These are phyloP conservation scores for Idaea biselata DNA, from an alignment of 2,888 invertebrate genomes.

Conservation along the genomic window DNA sequence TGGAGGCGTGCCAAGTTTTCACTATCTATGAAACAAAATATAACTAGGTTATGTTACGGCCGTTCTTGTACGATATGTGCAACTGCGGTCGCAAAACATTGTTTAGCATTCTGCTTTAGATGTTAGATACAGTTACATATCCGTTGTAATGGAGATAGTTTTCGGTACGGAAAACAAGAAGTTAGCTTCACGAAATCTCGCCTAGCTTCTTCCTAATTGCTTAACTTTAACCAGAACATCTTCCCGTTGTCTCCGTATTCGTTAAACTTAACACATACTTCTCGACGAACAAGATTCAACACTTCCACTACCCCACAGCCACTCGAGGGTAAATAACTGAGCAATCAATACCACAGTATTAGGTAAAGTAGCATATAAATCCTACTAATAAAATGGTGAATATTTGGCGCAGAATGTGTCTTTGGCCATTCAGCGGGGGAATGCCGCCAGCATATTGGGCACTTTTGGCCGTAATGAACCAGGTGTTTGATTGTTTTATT, in stretches of 20 bases:
- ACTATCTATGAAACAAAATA: constrained; percentile 46
- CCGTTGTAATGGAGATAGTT: constrained; percentile 75
- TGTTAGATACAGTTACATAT: constrained; percentile 48
- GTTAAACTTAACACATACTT: constrained; percentile 64
- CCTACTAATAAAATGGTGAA: too few species aligned
- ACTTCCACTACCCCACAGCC: constrained; percentile 12
- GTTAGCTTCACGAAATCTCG: constrained; percentile 69
- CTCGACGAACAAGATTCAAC: constrained; percentile 41
- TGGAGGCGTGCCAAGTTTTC: constrained; percentile 64
- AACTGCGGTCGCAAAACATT: constrained; percentile 49
- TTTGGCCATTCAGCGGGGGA: too few species aligned
- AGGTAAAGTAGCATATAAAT: too few species aligned
- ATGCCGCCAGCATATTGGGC: too few species aligned
- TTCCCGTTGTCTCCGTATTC: constrained; percentile 60
- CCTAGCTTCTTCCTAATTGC: constrained; percentile 74
- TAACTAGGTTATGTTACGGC: constrained; percentile 34
- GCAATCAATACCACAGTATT: neutral
- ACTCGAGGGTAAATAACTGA: constrained; percentile 7
- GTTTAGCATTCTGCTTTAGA: constrained; percentile 44
- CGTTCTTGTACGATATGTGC: constrained; percentile 23
- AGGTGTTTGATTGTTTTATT: too few species aligned
- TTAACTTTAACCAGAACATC: constrained; percentile 67
- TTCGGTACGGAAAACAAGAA: constrained; percentile 69
- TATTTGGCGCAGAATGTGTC: too few species aligned
- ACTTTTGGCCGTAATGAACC: too few species aligned